These are phyloP conservation scores for Xestobium rufovillosum DNA, from an alignment of 2,888 invertebrate species.

Conservation along the genomic window DNA sequence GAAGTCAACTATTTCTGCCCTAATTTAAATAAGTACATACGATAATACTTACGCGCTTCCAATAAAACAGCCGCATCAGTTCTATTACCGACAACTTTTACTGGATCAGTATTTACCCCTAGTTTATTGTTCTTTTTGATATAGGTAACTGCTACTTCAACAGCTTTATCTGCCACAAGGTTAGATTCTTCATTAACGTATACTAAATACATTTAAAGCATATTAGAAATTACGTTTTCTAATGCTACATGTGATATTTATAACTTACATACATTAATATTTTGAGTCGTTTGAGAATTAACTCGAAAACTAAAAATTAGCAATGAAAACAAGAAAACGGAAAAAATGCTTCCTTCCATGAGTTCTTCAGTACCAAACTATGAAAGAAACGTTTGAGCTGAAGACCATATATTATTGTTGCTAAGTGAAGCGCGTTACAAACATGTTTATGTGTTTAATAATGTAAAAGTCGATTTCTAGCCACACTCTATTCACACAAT, in stretches of 20 bases:
- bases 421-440: too few relatives aligned
- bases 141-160: constrained; percentile 64
- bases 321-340: too few relatives aligned
- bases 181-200: constrained; percentile 70
- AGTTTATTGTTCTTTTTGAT: constrained; percentile 61
- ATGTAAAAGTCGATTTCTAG: too few relatives aligned
- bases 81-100: constrained; percentile 60
- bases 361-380: too few relatives aligned
- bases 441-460: too few relatives aligned
- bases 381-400: too few relatives aligned
- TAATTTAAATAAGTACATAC: too few relatives aligned
- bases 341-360: too few relatives aligned
- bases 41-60: constrained; percentile 54
- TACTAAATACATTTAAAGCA: constrained; percentile 48
- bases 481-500: too few relatives aligned
- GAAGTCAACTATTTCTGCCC: too few relatives aligned
- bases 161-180: constrained; percentile 60
- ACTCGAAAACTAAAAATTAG: not conserved
- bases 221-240: constrained; percentile 12
- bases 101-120: constrained; percentile 56
- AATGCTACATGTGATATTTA: too few relatives aligned
- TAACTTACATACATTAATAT: constrained; percentile 65
- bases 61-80: constrained; percentile 64
- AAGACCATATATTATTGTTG: too few relatives aligned
- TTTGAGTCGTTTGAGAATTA: constrained; percentile 57